These are phyloP conservation scores for Hypomecis atomaria DNA, from an alignment of 2,888 invertebrate species.

Conservation along the genomic window DNA sequence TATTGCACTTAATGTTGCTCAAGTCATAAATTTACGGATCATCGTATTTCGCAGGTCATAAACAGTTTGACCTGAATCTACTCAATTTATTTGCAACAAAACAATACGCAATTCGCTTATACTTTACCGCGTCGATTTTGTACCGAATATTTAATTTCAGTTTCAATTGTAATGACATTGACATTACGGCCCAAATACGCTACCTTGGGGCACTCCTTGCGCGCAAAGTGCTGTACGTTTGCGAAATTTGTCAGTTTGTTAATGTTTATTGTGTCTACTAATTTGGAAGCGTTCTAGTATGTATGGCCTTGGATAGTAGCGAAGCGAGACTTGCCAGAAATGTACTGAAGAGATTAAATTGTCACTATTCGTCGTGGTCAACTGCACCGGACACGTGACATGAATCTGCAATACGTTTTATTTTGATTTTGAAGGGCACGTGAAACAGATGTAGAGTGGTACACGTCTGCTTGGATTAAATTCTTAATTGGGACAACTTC, in stretches of 20 bases:
- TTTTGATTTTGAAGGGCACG: conserved; percentile 44
- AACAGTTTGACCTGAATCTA: conserved; percentile 52
- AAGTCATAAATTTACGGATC: conserved; percentile 33
- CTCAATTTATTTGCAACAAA: conserved; percentile 46
- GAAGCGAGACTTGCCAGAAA: conserved; percentile 24
- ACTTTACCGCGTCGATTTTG: conserved; percentile 30
- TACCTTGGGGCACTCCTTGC: conserved; percentile 50
- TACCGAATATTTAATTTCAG: conserved; percentile 26
- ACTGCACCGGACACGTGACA: conserved; percentile 45
- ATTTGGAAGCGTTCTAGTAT: conserved; percentile 56
- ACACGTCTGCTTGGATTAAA: conserved; percentile 17
- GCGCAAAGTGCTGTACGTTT: conserved; percentile 34
- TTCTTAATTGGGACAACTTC: conserved; percentile 16
- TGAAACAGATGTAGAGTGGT: conserved; percentile 24
- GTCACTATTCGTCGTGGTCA: conserved; percentile 51
- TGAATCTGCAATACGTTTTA: conserved; percentile 46
- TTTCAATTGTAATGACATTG: conserved; percentile 56
- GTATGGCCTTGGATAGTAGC: conserved; percentile 51
- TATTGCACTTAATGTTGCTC: conserved; percentile 33
- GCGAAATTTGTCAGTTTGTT: conserved; percentile 50
- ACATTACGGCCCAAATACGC: conserved; percentile 54
- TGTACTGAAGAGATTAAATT: conserved; percentile 50
- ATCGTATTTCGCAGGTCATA: conserved; percentile 43
- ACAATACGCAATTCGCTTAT: conserved; percentile 40
- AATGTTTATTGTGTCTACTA: conserved; percentile 51